Base-by-base conservation (phyloP, 2,797 vertebrate species). In the Ataeniobius toweri region DNA sequence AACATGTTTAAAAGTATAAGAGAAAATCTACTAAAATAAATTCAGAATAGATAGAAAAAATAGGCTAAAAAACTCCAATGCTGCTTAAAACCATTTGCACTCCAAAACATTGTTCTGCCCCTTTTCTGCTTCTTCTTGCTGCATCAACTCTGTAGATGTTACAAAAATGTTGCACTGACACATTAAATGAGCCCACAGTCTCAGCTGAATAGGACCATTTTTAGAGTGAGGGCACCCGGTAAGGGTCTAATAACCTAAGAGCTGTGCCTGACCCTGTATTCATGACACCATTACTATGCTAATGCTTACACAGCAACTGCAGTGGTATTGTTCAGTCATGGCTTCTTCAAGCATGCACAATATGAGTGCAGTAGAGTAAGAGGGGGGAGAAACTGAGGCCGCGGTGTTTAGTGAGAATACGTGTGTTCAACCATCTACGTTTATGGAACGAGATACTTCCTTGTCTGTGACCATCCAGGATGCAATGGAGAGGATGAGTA, bases 291-390 rank as follows among this genome's bases (percentile, higher is more conserved):
- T 93, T 94, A 87, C 86, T 86, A 91, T 93, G 92, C 88, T 91
- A 90, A 92, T 93, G 92, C 90, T 92, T 91, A 93, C 88, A 84
- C 89, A 89, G 89, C 90, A 90, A 77, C 91, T 84, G 78, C 84
- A 46, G 79, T 7, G 0, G 81, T 39, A 90, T 91, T 91, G 89
- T 90, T 88, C 84, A 75, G 73, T 36, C 72, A 80, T 71, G 71
- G 76, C 83, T 87, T 90, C 67, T 84, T 75, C 71, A 65, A 78
- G 79, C 68, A 14, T 79, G 79, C 78, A 53, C 73, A 51, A 44
- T 72, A 44, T 80, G 71, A 86, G 81, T 84, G 74, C 77, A 85
- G 89, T 78, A 73, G 56, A 5, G 56, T 41, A 67, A 31, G 73
- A 77, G 77, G 24, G 26, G 46, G 67, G 53, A 73, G 36, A 56